phyloP scores from a whole-genome alignment of 2,888 invertebrate genomes.

The Catocala nupta region DNA sequence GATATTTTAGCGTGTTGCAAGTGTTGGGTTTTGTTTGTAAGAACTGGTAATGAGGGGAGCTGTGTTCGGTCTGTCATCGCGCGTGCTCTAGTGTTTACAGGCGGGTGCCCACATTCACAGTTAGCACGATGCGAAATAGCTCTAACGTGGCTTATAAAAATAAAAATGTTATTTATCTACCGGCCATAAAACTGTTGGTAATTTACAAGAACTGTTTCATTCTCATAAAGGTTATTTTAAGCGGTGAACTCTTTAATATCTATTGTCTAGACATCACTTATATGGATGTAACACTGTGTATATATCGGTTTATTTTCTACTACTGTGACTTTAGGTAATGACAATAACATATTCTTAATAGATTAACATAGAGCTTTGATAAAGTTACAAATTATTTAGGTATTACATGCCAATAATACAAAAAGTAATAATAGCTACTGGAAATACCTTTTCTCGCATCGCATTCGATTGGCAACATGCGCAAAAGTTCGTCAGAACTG shows the following conservation, averaged over 20 bases:
- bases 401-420: too few relatives aligned
- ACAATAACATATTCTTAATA: too few relatives aligned
- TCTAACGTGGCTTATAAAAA: slow-evolving; percentile 63
- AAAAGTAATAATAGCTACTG: too few relatives aligned
- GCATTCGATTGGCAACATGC: too few relatives aligned
- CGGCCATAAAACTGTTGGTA: slow-evolving; percentile 56
- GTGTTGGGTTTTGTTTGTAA: slow-evolving; percentile 72
- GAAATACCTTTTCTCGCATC: too few relatives aligned
- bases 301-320: too few relatives aligned
- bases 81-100: slow-evolving; percentile 73
- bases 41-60: slow-evolving; percentile 78
- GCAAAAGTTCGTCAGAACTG: too few relatives aligned
- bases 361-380: too few relatives aligned
- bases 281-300: too few relatives aligned
- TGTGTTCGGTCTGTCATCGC: slow-evolving; percentile 79
- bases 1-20: slow-evolving; percentile 71
- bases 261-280: slow-evolving; percentile 10
- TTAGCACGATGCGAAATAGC: slow-evolving; percentile 69
- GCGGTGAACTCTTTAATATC: slow-evolving; percentile 21
- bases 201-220: slow-evolving; percentile 49
- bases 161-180: slow-evolving; percentile 61
- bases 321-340: too few relatives aligned
- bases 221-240: slow-evolving; percentile 42
- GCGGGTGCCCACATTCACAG: slow-evolving; percentile 64
- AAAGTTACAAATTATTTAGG: too few relatives aligned